phyloP scores from a whole-genome alignment of 2,888 invertebrate genomes.

The Celastrina argiolus region DNA sequence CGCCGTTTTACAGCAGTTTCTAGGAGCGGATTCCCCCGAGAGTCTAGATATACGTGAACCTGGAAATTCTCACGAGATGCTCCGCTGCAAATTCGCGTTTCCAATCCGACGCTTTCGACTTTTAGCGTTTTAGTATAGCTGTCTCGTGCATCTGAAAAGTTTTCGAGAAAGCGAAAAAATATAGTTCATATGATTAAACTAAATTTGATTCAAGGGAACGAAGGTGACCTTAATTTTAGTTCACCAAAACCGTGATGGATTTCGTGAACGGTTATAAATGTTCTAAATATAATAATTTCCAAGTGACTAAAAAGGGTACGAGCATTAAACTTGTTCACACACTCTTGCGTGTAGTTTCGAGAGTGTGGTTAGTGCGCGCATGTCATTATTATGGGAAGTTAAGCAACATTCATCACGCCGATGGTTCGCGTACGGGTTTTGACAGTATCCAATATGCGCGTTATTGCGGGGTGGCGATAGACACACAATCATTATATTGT shows the following conservation, averaged over 20 bases:
- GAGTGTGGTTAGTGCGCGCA: not conserved
- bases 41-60: not conserved
- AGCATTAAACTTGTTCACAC: too few species aligned
- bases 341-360: not conserved
- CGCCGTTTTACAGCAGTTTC: not conserved
- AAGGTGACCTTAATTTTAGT: too few species aligned
- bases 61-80: not conserved
- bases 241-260: too few species aligned
- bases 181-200: too few species aligned
- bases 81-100: not conserved
- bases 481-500: slow-evolving; percentile 70
- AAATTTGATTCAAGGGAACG: too few species aligned
- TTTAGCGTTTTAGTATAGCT: too few species aligned
- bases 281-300: too few species aligned
- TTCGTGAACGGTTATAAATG: too few species aligned
- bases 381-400: slow-evolving; percentile 22
- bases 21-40: not conserved
- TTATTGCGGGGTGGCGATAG: slow-evolving; percentile 51
- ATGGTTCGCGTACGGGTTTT: slow-evolving; percentile 48
- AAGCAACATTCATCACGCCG: slow-evolving; percentile 42
- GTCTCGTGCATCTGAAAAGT: not conserved
- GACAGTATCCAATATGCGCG: slow-evolving; percentile 45
- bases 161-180: too few species aligned
- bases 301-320: too few species aligned
- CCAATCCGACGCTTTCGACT: not conserved